Conservation (phyloP, 2,797 vertebrate species). For the Gymnothorax javanicus region DNA sequence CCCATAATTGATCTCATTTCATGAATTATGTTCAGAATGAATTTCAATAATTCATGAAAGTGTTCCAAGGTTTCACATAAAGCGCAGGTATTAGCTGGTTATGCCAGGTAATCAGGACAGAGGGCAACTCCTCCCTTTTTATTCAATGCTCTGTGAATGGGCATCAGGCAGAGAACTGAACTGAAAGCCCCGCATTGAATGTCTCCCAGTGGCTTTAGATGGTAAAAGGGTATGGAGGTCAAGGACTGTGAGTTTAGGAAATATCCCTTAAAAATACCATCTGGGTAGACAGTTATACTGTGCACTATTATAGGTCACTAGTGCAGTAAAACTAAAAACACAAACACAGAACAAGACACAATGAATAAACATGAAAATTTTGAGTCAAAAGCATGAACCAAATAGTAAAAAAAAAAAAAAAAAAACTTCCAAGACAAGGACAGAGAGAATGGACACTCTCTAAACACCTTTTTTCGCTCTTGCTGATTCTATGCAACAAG, state of each 20-base stretch:
- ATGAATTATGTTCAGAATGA: not conserved
- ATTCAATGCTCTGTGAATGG: not conserved
- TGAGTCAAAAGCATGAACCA: constrained; percentile 29
- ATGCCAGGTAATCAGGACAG: not conserved
- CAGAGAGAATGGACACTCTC: constrained; percentile 37
- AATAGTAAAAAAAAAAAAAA: constrained; percentile 51
- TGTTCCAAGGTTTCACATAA: not conserved
- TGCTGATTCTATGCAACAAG: not conserved
- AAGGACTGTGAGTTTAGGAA: not conserved
- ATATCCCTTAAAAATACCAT: too few relatives aligned
- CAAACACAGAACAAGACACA: not conserved
- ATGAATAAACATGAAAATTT: not conserved
- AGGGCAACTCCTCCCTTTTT: too few relatives aligned
- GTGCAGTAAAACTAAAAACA: not conserved
- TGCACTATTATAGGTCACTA: not conserved
- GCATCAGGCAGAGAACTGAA: not conserved
- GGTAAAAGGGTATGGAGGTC: not conserved
- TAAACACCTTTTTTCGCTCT: constrained; percentile 39
- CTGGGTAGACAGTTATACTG: not conserved
- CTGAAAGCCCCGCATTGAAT: not conserved
- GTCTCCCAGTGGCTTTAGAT: not conserved
- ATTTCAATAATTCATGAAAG: not conserved
- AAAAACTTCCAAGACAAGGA: constrained; percentile 56
- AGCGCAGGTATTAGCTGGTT: not conserved
- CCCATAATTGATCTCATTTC: not conserved